Evolutionary conservation across 2,888 invertebrate genomes (phyloP), one percentile per base, ranked within the genome.

Genomic region (Kuschelorhynchus macadamiae): DNA sequence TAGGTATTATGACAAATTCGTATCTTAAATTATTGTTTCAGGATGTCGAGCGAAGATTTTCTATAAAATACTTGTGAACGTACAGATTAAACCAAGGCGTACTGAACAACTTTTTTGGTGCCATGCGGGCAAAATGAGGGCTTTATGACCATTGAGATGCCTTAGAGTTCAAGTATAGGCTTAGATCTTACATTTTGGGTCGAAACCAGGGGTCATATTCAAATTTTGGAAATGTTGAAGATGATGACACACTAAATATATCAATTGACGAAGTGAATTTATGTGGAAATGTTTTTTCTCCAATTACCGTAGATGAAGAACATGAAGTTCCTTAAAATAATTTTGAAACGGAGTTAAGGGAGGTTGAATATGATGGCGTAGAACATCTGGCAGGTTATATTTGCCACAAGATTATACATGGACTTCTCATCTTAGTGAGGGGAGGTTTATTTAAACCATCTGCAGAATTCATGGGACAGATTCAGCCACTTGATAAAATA

Each of bases 391-490:
- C 44, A 4, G 44, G 44, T 44, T 44, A 44, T 8, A 44, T 44
- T 44, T 44, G 44, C 11, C 44, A 44, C 18, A 44, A 44, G 16
- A 16, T 44, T 18, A 44, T 18, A 18, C 36, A 18, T 12, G 16
- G 16, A 7, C 14, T 53, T 3, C 18, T 36, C 53, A 53, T 17
- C 36, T 49, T 9, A 47, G 57, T 60, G 65, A 65, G 36, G 65
- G 65, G 9, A n/a, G 59, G 65, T 3, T 36, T 65, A 17, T 36
- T 36, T 11, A 65, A 59, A 39, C 59, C 57, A 14, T 47, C 39
- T 12, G 20, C 59, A 39, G 41, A 65, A 49, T 59, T 59, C 18
- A 20, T 65, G 59, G 11, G 3, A 11, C 47, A 65, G 2, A 7
- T 65, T 12, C 16, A 65, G 39, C 14, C 32, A 49, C 36, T 65